Base-by-base conservation (phyloP, 2,888 invertebrate genomes). In the Lypha dubia region DNA sequence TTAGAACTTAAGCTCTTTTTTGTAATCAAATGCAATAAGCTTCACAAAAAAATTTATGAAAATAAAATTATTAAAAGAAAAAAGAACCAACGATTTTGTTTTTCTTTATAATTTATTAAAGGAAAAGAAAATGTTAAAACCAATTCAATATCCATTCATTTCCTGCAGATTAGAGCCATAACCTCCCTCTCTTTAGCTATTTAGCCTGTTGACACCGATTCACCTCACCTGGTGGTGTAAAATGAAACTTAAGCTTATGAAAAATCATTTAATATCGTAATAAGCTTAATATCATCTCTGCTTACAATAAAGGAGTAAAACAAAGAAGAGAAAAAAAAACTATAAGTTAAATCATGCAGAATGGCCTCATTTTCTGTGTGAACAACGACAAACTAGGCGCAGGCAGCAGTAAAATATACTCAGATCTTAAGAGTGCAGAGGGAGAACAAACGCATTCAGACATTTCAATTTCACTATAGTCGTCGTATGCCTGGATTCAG, bases 221-320 rank as follows among this genome's bases (percentile, higher is more conserved):
- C 62, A 71, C n/a, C 56, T 71, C 67, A 70, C 49, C 62, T 63
- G 35, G 62, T 63, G 35, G 62, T 67, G 75, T 46, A 60, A 79
- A 70, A 51, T 75, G 58, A 65, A 75, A 77, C 77, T 74, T 67
- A 51, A 71, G 56, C 81, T 74, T 77, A 67, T 77, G 68, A 73
- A 77, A 79, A 84, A 84, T 79, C 84, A 79, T 81, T 81, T 84
- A 84, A n/a, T n/a, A n/a, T n/a, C n/a, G n/a, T n/a, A n/a, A 81
- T 84, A 81, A 81, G 81, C 84, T 79, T 79, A 84, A n/a, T n/a
- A n/a, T 81, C 77, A 81, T 81, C 74, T 84, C 63, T 81, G 56
- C 63, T 74, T 68, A 68, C 49, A 28, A 46, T 73, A 49, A 73
- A 49, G n/a, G 11, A 58, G 56, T 15, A 58, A 28, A 38, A 53